A percentile compares a stretch with the other conserved stretches of the same genome.
These are phyloP conservation scores for Cinclus mexicanus DNA, from an alignment of 2,113 vertebrate species.

Conservation along the genomic window DNA sequence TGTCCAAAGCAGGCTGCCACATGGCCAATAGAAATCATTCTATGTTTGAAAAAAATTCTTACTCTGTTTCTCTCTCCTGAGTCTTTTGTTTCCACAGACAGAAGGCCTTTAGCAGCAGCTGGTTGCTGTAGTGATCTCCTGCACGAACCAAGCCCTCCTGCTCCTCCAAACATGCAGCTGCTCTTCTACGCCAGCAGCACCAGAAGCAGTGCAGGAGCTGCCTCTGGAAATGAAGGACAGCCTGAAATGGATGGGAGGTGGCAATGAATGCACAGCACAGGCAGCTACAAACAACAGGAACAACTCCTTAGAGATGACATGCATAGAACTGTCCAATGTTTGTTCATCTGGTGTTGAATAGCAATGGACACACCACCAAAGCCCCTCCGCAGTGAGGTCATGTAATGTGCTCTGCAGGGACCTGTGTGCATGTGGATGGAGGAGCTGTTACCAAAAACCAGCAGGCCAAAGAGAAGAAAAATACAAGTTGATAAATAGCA, in stretches of 20 bases:
- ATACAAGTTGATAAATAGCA: not conserved
- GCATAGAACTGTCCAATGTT: not conserved
- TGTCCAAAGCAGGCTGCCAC: not conserved
- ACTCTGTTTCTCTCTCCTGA: constrained; percentile 59
- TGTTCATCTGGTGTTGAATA: not conserved
- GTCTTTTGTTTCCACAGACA: constrained; percentile 64
- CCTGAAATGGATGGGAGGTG: constrained; percentile 66
- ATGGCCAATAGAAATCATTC: not conserved
- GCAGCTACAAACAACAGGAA: not conserved
- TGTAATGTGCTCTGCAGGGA: rapidly evolving
- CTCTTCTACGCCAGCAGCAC: constrained; percentile 73
- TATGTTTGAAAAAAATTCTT: not conserved
- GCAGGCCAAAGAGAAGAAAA: not conserved
- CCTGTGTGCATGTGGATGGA: not conserved
- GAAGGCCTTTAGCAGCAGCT: constrained; percentile 51
- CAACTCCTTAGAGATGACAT: not conserved
- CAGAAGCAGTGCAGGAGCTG: constrained; percentile 69
- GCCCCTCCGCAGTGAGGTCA: not conserved
- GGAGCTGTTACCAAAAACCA: not conserved
- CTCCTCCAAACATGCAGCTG: not conserved
- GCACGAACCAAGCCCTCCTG: constrained; percentile 28
- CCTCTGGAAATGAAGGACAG: constrained; percentile 77
- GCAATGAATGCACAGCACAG: not conserved
- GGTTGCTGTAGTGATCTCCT: not conserved
- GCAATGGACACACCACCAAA: not conserved